Percentiles rank a stretch among this genome's conserved stretches.
Conservation (phyloP, 2,113 vertebrate species). For the Peromyscus polionotus region DNA sequence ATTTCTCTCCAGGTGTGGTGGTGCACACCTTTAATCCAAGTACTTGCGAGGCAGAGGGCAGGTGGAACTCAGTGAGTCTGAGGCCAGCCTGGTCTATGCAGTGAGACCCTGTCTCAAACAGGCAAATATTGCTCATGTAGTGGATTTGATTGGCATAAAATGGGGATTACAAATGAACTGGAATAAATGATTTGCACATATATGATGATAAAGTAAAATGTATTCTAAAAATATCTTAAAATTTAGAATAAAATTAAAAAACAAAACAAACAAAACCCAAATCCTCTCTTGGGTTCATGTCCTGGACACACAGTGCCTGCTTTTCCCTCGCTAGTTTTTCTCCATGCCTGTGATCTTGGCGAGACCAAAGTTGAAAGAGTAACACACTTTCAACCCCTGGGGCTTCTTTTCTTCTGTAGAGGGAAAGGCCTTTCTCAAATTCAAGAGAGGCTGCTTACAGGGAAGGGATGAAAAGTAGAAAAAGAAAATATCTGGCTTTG, state of each 20-base stretch:
- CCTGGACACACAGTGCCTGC: not conserved
- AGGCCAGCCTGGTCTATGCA: not conserved
- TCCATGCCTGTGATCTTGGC: accelerated
- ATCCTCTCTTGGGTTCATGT: not conserved
- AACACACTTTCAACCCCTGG: not conserved
- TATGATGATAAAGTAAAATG: not conserved
- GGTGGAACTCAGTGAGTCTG: not conserved
- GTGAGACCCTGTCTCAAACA: not conserved
- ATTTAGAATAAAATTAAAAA: not conserved
- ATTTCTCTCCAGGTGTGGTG: not conserved
- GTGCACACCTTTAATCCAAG: not conserved
- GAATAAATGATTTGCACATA: not conserved
- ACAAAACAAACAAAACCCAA: not conserved
- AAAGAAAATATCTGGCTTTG: not conserved
- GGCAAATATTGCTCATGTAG: not conserved
- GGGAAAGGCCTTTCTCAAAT: not conserved
- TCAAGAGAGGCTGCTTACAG: not conserved
- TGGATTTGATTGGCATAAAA: not conserved
- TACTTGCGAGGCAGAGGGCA: not conserved
- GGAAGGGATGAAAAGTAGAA: not conserved
- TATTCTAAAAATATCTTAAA: constrained; percentile 24
- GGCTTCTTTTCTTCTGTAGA: not conserved
- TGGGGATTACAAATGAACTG: not conserved
- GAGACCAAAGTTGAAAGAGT: not conserved
- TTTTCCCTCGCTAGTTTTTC: not conserved